Conservation (phyloP, 2,113 vertebrate species). For the Symphodus melops region DNA sequence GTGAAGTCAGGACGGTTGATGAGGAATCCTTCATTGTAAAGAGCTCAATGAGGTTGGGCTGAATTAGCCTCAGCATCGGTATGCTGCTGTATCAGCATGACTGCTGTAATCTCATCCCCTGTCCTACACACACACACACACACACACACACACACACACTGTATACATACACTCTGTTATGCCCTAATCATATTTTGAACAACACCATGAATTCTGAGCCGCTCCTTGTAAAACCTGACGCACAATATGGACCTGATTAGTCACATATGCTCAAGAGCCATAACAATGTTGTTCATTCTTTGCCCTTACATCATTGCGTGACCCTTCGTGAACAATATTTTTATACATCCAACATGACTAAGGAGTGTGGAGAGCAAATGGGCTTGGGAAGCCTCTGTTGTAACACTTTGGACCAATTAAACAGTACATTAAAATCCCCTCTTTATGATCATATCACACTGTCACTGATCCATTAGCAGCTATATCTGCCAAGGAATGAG, state of each 20-base stretch:
- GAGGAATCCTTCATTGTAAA: neutral
- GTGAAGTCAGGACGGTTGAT: neutral
- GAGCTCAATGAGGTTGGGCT: neutral
- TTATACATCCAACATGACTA: conserved; percentile 18
- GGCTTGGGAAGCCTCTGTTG: conserved; percentile 56
- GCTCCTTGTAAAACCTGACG: conserved; percentile 2
- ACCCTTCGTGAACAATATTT: conserved; percentile 32
- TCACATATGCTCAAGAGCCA: conserved; percentile 10
- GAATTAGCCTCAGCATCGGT: conserved; percentile 30
- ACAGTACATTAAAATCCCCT: conserved; percentile 84
- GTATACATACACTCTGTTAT: neutral
- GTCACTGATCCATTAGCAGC: conserved; percentile 84
- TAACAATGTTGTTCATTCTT: conserved; percentile 9
- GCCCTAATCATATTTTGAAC: conserved; percentile 12
- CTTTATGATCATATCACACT: conserved; percentile 83
- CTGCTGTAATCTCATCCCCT: conserved; percentile 1
- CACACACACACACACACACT: neutral
- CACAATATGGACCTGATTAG: conserved; percentile 26
- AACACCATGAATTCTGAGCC: conserved; percentile 2
- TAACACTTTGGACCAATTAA: conserved; percentile 77
- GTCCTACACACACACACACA: neutral
- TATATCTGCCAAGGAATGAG: conserved; percentile 82
- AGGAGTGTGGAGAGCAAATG: conserved; percentile 59
- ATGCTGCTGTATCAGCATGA: conserved; percentile 10
- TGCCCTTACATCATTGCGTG: conserved; percentile 39